Percentiles rank a stretch among this genome's conserved stretches.
Conservation (phyloP, 1,140 invertebrate species). For the Chymomyza costata region DNA sequence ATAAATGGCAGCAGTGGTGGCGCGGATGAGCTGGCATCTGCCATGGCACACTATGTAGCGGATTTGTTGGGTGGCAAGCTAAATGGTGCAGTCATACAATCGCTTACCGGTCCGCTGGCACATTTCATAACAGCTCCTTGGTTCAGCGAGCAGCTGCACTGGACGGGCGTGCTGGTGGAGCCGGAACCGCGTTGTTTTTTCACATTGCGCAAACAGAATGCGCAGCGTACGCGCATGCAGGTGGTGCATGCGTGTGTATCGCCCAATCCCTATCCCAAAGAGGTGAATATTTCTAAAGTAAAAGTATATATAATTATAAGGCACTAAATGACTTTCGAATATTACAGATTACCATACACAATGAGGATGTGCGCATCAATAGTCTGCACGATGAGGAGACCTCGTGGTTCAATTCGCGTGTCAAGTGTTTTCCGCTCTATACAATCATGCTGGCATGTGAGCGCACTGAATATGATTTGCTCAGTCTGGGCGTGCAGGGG, state of each 20-base stretch:
- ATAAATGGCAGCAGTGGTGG: conserved; percentile 55
- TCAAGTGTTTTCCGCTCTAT: conserved; percentile 90
- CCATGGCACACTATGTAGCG: conserved; percentile 75
- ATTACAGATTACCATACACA: conserved; percentile 79
- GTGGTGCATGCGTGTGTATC: conserved; percentile 85
- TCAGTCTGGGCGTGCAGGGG: conserved; percentile 83
- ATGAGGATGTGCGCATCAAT: conserved; percentile 79
- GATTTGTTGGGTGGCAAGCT: conserved; percentile 76
- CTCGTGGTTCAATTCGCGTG: conserved; percentile 77
- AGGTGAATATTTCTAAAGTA: conserved; percentile 76
- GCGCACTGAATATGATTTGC: conserved; percentile 82
- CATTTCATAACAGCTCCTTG: conserved; percentile 76
- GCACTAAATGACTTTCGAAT: too few relatives aligned
- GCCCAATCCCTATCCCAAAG: conserved; percentile 83
- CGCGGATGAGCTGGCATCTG: conserved; percentile 58
- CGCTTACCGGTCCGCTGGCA: conserved; percentile 76
- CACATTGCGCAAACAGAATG: conserved; percentile 78
- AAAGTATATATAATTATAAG: conserved; percentile 1
- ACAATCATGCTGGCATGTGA: conserved; percentile 87
- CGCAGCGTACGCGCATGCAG: conserved; percentile 78
- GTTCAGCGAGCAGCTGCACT: conserved; percentile 82
- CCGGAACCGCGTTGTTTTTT: conserved; percentile 84
- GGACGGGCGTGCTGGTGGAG: conserved; percentile 85
- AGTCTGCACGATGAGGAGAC: conserved; percentile 77
- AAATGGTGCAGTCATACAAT: conserved; percentile 77